Conservation (phyloP, 2,113 vertebrate species). For the Phainopepla nitens region DNA sequence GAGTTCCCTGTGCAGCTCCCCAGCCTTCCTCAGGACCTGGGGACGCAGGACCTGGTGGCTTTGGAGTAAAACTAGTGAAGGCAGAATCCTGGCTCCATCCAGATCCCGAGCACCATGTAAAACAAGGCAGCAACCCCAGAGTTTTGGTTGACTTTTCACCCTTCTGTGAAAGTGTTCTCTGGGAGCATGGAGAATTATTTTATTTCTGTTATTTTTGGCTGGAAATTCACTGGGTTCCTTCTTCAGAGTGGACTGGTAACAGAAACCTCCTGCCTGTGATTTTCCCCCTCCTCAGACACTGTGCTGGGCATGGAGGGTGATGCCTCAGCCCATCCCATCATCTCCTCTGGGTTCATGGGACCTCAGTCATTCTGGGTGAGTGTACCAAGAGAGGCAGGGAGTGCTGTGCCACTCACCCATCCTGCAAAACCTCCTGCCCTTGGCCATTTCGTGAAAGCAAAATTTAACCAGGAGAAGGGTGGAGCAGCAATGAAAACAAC, state of each 20-base stretch:
- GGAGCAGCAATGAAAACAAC: not conserved
- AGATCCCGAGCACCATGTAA: accelerated
- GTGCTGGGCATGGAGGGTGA: not conserved
- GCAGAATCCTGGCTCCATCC: not conserved
- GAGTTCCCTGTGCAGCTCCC: not conserved
- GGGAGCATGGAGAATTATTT: not conserved
- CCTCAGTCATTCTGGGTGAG: accelerated
- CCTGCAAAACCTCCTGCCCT: not conserved
- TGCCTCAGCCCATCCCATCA: not conserved
- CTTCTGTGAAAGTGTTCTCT: not conserved
- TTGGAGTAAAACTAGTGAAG: not conserved
- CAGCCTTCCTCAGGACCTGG: not conserved
- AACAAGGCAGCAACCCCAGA: not conserved
- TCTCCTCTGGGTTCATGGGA: not conserved
- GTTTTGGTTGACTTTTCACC: not conserved
- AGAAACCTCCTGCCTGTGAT: not conserved
- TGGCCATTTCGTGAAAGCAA: not conserved
- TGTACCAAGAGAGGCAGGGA: not conserved
- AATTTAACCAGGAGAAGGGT: not conserved
- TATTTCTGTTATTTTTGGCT: not conserved
- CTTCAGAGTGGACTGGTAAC: not conserved
- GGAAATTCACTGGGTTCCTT: not conserved
- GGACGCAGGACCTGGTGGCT: not conserved
- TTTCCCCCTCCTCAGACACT: not conserved
- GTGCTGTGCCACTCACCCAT: not conserved